These are phyloP conservation scores for Ciconia nigra DNA, from an alignment of 2,797 vertebrate genomes.

Conservation along the genomic window DNA sequence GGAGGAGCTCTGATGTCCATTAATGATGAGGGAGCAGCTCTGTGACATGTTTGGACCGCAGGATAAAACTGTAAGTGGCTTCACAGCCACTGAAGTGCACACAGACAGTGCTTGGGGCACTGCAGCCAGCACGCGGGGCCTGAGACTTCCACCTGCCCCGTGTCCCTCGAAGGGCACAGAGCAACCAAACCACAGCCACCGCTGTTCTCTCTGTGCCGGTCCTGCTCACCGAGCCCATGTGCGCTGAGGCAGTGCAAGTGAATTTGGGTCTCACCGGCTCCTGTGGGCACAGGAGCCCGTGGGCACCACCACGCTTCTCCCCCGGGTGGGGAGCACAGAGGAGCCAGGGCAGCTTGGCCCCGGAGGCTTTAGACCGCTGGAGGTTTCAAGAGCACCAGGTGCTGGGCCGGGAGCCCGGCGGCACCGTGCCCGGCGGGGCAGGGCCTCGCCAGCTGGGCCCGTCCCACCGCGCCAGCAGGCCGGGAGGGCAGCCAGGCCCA, in stretches of 20 bases:
- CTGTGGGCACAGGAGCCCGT: not conserved
- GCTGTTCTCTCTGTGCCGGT: not conserved
- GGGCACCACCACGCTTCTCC: not conserved
- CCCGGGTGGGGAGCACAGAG: no score
- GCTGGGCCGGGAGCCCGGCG: rapidly evolving
- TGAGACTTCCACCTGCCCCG: not conserved
- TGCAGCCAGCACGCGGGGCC: rapidly evolving
- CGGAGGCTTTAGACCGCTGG: not conserved
- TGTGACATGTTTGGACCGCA: not conserved
- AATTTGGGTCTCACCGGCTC: not conserved
- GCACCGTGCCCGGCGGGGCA: not conserved
- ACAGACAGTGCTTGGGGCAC: not conserved
- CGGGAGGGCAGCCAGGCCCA: not conserved
- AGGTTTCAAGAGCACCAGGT: not conserved
- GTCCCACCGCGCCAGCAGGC: not conserved
- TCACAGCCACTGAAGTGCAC: not conserved
- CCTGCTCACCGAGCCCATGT: not conserved
- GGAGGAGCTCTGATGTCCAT: not conserved
- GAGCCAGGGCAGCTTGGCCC: not conserved
- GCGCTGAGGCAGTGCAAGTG: not conserved
- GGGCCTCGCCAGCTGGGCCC: not conserved
- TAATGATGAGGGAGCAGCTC: not conserved
- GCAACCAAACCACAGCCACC: not conserved
- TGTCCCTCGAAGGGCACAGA: not conserved
- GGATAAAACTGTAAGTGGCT: not conserved